Percentiles rank a stretch among this genome's conserved stretches.
Conservation (phyloP, 2,797 vertebrate species). For the Pseudopleuronectes americanus region DNA sequence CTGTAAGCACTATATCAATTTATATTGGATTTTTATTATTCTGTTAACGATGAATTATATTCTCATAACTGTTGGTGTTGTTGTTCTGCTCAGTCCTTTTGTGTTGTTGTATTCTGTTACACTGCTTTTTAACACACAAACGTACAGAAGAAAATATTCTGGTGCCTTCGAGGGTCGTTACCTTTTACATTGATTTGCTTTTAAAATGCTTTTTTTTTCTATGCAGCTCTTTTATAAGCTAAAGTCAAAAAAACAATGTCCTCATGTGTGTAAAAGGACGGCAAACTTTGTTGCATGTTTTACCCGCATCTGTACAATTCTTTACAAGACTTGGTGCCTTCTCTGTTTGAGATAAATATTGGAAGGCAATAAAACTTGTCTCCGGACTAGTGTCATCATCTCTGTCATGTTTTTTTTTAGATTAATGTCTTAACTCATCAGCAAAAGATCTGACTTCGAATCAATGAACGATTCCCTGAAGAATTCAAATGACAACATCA, state of each 20-base stretch:
- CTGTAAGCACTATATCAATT: too few species aligned
- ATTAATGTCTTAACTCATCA: not conserved
- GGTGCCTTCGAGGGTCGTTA: conserved; percentile 18
- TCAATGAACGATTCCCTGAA: not conserved
- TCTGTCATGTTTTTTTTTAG: not conserved
- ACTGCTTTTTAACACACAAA: conserved; percentile 13
- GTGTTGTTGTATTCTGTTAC: conserved; percentile 1
- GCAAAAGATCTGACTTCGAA: not conserved
- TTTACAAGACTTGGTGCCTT: conserved; percentile 25
- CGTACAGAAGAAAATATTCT: not conserved
- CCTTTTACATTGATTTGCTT: conserved; percentile 31
- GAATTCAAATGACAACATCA: not conserved
- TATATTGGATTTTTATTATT: too few species aligned
- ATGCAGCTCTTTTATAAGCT: conserved; percentile 45
- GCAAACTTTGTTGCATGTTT: conserved; percentile 12
- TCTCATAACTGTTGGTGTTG: too few species aligned
- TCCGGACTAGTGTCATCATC: conserved; percentile 10
- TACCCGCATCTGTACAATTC: conserved; percentile 15
- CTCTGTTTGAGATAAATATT: conserved; percentile 46
- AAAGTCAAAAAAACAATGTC: not conserved
- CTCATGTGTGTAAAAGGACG: not conserved
- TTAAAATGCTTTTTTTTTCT: conserved; percentile 17
- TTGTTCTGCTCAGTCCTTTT: too few species aligned
- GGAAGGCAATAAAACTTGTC: conserved; percentile 64
- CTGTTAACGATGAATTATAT: too few species aligned